A percentile compares a stretch with the other conserved stretches of the same genome.
Evolutionary conservation across 2,113 vertebrate species (phyloP).

Genomic region (Ceratotherium simum): DNA sequence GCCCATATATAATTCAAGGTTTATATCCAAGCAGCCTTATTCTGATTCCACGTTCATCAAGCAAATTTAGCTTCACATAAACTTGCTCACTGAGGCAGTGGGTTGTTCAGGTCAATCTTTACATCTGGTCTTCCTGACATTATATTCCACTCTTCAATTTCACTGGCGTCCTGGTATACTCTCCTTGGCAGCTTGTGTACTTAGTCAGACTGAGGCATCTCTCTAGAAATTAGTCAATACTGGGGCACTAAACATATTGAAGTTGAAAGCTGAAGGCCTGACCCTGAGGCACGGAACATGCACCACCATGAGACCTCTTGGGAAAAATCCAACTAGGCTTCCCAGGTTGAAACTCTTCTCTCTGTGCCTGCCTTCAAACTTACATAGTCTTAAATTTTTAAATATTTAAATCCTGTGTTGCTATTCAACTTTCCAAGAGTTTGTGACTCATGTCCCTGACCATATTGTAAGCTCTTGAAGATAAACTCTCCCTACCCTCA

Average conservation of each 20-base stretch:
- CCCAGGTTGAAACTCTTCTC: not conserved
- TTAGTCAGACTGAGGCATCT: not conserved
- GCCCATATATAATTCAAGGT: not conserved
- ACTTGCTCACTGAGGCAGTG: not conserved
- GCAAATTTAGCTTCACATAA: not conserved
- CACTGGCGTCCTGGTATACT: not conserved
- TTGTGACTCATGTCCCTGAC: not conserved
- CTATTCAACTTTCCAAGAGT: not conserved
- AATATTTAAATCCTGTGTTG: not conserved
- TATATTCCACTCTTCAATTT: not conserved
- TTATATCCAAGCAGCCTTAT: not conserved
- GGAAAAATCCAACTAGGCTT: not conserved
- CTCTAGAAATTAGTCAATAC: not conserved
- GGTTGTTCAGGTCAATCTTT: not conserved
- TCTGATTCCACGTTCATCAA: not conserved
- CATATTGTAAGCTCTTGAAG: not conserved
- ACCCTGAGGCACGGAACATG: not conserved
- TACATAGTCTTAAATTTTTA: not conserved
- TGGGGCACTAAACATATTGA: not conserved
- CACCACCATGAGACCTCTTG: not conserved
- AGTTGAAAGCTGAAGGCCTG: not conserved
- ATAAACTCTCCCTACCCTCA: not conserved
- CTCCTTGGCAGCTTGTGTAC: not conserved
- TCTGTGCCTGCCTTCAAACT: not conserved
- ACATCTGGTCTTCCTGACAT: not conserved